phyloP scores from a whole-genome alignment of 1,140 invertebrate genomes.

The Aphaenogaster floridana region DNA sequence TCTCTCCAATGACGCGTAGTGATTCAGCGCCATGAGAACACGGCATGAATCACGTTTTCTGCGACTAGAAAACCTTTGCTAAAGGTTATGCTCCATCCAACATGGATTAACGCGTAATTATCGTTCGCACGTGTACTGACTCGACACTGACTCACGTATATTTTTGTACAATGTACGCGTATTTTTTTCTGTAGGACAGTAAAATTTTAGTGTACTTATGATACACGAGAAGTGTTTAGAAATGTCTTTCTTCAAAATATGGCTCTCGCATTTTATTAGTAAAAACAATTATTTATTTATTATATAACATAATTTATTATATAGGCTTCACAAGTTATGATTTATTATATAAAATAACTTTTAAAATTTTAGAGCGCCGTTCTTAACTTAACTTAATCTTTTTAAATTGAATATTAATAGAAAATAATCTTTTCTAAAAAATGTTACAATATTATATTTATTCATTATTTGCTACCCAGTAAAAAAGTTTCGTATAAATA shows the following conservation, averaged over 20 bases:
- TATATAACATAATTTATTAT: neutral
- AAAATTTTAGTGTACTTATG: neutral
- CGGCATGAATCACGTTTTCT: constrained; percentile 22
- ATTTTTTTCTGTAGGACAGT: neutral
- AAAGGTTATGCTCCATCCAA: constrained; percentile 3
- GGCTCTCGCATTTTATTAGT: neutral
- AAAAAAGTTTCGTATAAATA: neutral
- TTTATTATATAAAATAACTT: neutral
- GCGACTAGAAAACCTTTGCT: constrained; percentile 19
- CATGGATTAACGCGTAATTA: constrained; percentile 17
- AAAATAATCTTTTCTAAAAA: neutral
- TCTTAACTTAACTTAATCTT: neutral
- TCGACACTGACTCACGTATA: constrained; percentile 23
- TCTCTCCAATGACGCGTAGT: constrained; percentile 40
- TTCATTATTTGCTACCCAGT: neutral
- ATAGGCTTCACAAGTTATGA: neutral
- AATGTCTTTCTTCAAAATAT: neutral
- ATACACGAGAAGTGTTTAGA: neutral
- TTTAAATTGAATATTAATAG: neutral
- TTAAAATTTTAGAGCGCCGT: too few relatives aligned
- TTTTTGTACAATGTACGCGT: neutral
- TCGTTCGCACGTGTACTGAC: neutral
- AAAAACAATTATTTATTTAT: neutral
- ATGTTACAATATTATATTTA: neutral
- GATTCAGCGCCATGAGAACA: constrained; percentile 29